Conservation (phyloP, 2,113 vertebrate species). For the Rhynchomys soricoides region DNA sequence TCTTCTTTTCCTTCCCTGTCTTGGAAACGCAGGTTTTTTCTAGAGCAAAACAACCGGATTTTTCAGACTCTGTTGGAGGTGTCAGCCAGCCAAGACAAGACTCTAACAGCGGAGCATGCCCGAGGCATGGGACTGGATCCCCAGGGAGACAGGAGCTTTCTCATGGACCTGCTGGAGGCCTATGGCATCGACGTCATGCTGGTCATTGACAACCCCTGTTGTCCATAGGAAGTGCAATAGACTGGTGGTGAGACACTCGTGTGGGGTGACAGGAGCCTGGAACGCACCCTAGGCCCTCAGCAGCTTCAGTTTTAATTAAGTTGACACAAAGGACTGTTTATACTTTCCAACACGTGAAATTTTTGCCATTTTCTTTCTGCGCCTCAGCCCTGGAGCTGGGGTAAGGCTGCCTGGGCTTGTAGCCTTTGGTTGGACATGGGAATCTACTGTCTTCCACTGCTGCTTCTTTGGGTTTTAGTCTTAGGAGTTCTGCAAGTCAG, state of each 20-base stretch:
- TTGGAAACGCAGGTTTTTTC: slow-evolving; percentile 93
- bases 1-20: neutral
- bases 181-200: slow-evolving; percentile 96
- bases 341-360: slow-evolving; percentile 77
- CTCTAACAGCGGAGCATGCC: slow-evolving; percentile 94
- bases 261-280: slow-evolving; percentile 70
- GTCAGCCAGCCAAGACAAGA: slow-evolving; percentile 93
- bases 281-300: slow-evolving; percentile 60
- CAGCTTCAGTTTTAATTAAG: slow-evolving; percentile 55
- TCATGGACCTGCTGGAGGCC: slow-evolving; percentile 96
- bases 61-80: slow-evolving; percentile 97
- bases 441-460: slow-evolving; percentile 35
- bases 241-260: neutral
- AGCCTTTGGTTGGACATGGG: slow-evolving; percentile 12
- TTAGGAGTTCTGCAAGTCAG: neutral
- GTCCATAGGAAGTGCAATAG: slow-evolving; percentile 86
- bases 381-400: slow-evolving; percentile 13
- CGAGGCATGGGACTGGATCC: slow-evolving; percentile 98
- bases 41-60: slow-evolving; percentile 98
- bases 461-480: slow-evolving; percentile 58
- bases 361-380: slow-evolving; percentile 68
- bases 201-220: slow-evolving; percentile 98
- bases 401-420: neutral
- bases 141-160: slow-evolving; percentile 94
- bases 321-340: slow-evolving; percentile 78